Conservation (phyloP, 1,140 invertebrate genomes). For the Dreissena rostriformis region DNA sequence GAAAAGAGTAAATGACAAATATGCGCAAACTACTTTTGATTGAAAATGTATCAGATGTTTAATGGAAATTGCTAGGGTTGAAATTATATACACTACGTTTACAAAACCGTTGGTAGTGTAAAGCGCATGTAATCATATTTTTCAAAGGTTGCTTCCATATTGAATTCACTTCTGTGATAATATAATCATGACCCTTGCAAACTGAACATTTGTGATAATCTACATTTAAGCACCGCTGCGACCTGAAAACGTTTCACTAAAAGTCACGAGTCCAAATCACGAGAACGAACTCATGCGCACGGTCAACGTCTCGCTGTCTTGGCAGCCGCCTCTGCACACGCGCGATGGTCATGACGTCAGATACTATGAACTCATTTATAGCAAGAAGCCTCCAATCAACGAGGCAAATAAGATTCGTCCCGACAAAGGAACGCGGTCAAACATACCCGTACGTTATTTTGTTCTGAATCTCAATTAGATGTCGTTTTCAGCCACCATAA, state of each 20-base stretch:
- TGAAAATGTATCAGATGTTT: too few relatives aligned
- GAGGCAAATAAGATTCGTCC: neutral
- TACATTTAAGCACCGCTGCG: conserved; percentile 12
- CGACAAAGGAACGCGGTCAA: neutral
- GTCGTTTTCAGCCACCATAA: neutral
- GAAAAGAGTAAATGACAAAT: too few relatives aligned
- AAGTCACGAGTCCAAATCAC: neutral
- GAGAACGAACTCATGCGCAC: neutral
- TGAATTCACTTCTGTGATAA: too few relatives aligned
- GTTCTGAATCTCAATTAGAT: neutral
- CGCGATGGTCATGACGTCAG: conserved; percentile 14
- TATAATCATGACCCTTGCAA: too few relatives aligned
- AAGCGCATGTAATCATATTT: too few relatives aligned
- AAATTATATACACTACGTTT: too few relatives aligned
- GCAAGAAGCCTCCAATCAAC: conserved; percentile 17
- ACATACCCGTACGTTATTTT: neutral
- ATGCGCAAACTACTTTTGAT: too few relatives aligned
- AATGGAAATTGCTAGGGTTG: too few relatives aligned
- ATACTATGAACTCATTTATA: conserved; percentile 16
- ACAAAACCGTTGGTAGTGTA: too few relatives aligned
- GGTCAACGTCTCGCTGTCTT: conserved; percentile 24
- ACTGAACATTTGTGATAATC: too few relatives aligned
- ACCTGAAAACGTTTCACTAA: conserved; percentile 3
- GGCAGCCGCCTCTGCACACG: conserved; percentile 19
- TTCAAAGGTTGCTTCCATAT: too few relatives aligned